These are phyloP conservation scores for Rhopalosiphum nymphaeae DNA, from an alignment of 2,888 invertebrate species.

Conservation along the genomic window DNA sequence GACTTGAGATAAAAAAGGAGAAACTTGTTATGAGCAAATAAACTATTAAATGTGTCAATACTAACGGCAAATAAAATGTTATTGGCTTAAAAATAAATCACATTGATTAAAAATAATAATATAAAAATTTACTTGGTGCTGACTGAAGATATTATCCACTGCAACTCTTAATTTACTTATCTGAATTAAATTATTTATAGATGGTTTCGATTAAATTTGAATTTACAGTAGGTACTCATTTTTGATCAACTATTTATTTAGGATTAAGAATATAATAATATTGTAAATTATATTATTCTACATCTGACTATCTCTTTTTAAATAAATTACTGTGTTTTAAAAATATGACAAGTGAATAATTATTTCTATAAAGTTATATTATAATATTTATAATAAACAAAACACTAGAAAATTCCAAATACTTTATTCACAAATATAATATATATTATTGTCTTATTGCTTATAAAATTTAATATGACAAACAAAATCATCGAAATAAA, in stretches of 20 bases:
- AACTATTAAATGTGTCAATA: slow-evolving; percentile 33
- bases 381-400: neutral
- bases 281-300: neutral
- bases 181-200: neutral
- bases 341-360: neutral
- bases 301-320: neutral
- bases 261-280: neutral
- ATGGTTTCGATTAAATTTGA: neutral
- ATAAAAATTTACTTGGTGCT: neutral
- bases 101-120: slow-evolving; percentile 6
- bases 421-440: neutral
- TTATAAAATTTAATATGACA: neutral
- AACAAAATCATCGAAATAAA: neutral
- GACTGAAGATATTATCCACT: neutral
- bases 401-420: neutral
- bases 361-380: neutral
- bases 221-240: neutral
- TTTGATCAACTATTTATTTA: neutral
- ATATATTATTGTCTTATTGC: neutral
- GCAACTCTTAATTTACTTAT: neutral
- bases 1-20: slow-evolving; percentile 34
- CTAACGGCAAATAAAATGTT: neutral
- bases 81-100: slow-evolving; percentile 18
- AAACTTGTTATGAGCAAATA: neutral
- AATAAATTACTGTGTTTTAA: neutral